Percentiles rank a stretch among this genome's conserved stretches.
These are phyloP conservation scores for Patella depressa DNA, from an alignment of 2,888 invertebrate species.

Conservation along the genomic window DNA sequence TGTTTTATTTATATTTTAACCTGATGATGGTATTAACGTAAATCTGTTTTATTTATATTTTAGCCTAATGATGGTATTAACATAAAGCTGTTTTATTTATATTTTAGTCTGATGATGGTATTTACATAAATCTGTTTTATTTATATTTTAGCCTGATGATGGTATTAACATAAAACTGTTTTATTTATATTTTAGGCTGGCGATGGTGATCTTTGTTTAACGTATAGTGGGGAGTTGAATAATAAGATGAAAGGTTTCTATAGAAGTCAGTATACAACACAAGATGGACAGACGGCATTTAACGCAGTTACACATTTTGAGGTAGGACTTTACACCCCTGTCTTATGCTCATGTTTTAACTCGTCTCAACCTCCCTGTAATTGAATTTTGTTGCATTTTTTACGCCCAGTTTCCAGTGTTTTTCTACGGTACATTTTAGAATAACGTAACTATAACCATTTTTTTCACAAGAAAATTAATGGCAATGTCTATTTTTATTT, in stretches of 20 bases:
- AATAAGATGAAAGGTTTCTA: conserved; percentile 97
- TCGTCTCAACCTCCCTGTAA: no score
- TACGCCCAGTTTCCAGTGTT: no score
- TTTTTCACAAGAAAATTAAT: no score
- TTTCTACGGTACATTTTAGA: no score
- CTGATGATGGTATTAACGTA: no score
- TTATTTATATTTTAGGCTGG: conserved; percentile 50
- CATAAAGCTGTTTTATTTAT: no score
- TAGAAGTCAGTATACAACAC: conserved; percentile 83
- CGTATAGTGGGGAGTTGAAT: conserved; percentile 87
- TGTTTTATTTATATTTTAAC: background rate
- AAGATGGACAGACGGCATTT: conserved; percentile 83
- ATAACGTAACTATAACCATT: no score
- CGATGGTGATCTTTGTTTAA: conserved; percentile 74
- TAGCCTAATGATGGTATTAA: background rate
- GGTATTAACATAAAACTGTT: background rate
- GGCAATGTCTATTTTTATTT: no score
- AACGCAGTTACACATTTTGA: conserved; percentile 86
- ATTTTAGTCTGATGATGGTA: no score
- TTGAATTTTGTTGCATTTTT: no score
- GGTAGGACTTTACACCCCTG: conserved; percentile 42
- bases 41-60: background rate
- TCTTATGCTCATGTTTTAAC: no score
- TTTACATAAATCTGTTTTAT: no score
- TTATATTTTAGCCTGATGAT: background rate